Base-by-base conservation (phyloP, 2,888 invertebrate genomes). In the Cheiracanthium punctorium region DNA sequence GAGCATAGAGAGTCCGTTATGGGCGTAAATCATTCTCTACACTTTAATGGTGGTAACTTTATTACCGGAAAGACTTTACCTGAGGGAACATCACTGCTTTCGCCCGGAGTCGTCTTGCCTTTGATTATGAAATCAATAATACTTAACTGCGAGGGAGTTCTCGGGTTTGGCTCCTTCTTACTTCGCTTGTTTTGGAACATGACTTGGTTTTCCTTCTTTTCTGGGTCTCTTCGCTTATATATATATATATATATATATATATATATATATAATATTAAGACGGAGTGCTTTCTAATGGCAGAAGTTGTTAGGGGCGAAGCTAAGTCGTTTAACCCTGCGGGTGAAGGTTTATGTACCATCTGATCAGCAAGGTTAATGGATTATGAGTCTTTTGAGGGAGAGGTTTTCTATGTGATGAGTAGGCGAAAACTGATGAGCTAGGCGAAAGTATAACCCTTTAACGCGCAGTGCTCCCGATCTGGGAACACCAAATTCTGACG, bases 51-150 rank as follows among this genome's bases (percentile, higher is more conserved):
- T 58, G 52, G 81, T 75, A 81, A 81, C 74, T 81, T 81, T 74
- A 81, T 81, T 81, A 81, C 74, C 67, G 41, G 69, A 33, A 48
- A 48, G 74, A 81, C 74, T 74, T 10, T 74, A 74, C 74, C 81
- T 75, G 81, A 30, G 41, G 67, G 65, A 43, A 24, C 14, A 30
- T 41, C 65, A 20, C 24, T 75, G 37, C 69, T 41, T 29, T 37
- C 43, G 67, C 20, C 33, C 33, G 20, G 37, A 20, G 30, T 28
- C 65, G 58, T 43, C 20, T 28, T 28, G 17, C 43, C 20, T 48
- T 69, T 74, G 74, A 81, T 81, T 81, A 75, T 81, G 81, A 81
- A 81, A 81, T 81, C 81, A 81, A 81, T 81, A 81, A 81, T 69
- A 69, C 74, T 74, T 74, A 52, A 20, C 37, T 32, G 67, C 52